These are phyloP conservation scores for Steinernema khuongi DNA, from an alignment of 1,140 invertebrate species.

Conservation along the genomic window DNA sequence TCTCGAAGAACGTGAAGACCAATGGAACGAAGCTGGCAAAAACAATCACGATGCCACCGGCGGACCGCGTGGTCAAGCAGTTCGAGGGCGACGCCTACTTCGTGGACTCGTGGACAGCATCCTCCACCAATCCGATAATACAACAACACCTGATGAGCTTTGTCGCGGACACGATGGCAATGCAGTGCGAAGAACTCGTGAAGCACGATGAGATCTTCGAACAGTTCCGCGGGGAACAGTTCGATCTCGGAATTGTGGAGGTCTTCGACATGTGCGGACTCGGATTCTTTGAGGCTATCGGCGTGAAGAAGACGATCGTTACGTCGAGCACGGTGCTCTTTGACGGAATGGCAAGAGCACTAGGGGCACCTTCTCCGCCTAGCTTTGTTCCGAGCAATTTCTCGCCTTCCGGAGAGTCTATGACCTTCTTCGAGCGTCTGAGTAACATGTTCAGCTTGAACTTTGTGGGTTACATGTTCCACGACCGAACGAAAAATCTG, in stretches of 20 bases:
- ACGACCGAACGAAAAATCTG: background rate
- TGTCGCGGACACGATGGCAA: background rate
- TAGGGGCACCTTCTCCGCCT: background rate
- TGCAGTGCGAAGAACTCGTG: background rate
- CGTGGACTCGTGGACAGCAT: background rate
- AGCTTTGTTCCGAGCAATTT: background rate
- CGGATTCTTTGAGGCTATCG: background rate
- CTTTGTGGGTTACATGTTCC: background rate
- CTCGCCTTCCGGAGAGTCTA: background rate
- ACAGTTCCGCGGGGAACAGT: background rate
- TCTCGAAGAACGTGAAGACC: background rate
- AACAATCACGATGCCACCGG: background rate
- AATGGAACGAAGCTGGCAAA: background rate
- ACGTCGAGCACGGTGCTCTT: background rate
- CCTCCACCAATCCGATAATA: background rate
- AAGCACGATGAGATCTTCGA: slow-evolving; percentile 3
- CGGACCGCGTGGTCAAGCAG: background rate
- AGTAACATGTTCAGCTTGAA: background rate
- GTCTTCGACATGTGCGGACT: slow-evolving; percentile 2
- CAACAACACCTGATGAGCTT: background rate
- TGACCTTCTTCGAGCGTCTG: background rate
- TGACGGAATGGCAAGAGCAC: background rate
- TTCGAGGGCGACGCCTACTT: background rate
- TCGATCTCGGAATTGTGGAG: background rate
- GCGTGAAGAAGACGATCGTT: background rate